phyloP scores from a whole-genome alignment of 2,113 vertebrate species.

The Clarias macrocephalus region DNA sequence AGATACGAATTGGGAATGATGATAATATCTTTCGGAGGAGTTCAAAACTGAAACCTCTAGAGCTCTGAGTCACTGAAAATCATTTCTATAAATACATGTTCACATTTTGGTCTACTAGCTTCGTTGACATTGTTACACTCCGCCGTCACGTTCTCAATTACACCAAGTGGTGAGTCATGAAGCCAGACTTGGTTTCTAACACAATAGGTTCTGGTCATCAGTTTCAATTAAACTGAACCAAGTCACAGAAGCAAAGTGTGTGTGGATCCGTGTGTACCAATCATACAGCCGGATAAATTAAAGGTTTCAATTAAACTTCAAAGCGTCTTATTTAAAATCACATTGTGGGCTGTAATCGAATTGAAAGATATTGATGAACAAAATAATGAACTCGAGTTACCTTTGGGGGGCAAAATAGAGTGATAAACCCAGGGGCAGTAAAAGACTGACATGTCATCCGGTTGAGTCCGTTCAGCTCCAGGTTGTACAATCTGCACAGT shows the following conservation, averaged over 20 bases:
- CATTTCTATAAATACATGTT: background rate
- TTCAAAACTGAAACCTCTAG: background rate
- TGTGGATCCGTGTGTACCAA: background rate
- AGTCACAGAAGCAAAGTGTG: background rate
- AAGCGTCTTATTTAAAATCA: background rate
- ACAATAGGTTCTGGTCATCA: background rate
- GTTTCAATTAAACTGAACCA: background rate
- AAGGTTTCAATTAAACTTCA: too few species aligned
- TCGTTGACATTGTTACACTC: background rate
- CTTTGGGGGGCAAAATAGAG: background rate
- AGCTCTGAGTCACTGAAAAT: background rate
- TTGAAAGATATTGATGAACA: background rate
- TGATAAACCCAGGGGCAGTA: background rate
- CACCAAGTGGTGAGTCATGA: background rate
- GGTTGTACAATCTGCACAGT: background rate
- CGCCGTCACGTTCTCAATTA: background rate
- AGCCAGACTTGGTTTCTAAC: background rate
- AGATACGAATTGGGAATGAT: background rate
- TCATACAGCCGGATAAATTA: background rate
- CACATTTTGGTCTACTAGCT: background rate
- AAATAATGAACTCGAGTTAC: background rate
- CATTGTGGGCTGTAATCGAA: background rate
- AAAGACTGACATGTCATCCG: background rate
- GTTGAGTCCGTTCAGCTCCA: background rate
- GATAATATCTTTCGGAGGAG: background rate